Percentiles rank a stretch among this genome's conserved stretches.
Evolutionary conservation across 2,113 vertebrate genomes (phyloP).

Genomic region (Maccullochella peelii): DNA sequence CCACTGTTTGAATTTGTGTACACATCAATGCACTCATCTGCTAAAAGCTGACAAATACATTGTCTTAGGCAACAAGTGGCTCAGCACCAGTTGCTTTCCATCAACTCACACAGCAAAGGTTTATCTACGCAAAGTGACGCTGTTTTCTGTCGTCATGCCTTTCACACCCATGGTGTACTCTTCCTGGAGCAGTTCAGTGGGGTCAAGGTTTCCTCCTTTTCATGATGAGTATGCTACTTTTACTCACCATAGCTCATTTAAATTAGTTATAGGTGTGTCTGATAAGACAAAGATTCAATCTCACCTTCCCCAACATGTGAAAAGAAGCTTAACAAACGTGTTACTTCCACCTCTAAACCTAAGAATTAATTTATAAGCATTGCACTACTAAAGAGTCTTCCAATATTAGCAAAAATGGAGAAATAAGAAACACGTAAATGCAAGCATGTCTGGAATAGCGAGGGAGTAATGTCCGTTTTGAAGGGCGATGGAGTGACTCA

Average conservation of each 20-base stretch:
- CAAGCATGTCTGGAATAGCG: background rate
- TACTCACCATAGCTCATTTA: background rate
- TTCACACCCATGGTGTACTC: background rate
- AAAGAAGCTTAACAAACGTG: background rate
- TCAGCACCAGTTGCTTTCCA: background rate
- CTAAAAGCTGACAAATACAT: background rate
- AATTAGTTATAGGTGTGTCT: background rate
- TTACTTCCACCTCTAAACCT: background rate
- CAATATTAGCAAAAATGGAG: background rate
- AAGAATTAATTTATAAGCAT: background rate
- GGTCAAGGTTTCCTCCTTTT: conserved; percentile 4
- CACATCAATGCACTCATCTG: background rate
- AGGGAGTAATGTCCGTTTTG: conserved; percentile 8
- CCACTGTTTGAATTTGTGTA: background rate
- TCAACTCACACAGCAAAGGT: background rate
- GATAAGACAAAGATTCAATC: background rate
- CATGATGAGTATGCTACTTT: conserved; percentile 7
- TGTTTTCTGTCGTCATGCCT: background rate
- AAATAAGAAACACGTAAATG: background rate
- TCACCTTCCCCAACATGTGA: background rate
- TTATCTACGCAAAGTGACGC: background rate
- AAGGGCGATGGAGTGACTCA: conserved; percentile 32
- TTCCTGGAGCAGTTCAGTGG: background rate
- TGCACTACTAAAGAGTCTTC: background rate
- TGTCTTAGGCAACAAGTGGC: background rate